A percentile compares a stretch with the other conserved stretches of the same genome.
These are phyloP conservation scores for Sebastes matsubarae DNA, from an alignment of 2,797 vertebrate species.

Conservation along the genomic window DNA sequence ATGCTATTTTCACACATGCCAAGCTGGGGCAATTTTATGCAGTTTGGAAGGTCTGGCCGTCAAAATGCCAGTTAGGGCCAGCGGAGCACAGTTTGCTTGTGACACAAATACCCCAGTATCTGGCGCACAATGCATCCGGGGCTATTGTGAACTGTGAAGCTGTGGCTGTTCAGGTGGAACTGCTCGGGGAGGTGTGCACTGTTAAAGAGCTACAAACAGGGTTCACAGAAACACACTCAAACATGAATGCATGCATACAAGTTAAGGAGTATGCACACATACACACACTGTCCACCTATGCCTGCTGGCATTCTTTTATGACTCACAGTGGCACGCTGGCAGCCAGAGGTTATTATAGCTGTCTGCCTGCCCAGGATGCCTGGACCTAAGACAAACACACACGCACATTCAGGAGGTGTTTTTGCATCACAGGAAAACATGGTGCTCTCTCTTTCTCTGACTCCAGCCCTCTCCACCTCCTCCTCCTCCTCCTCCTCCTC, in stretches of 20 bases:
- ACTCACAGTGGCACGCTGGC: constrained; percentile 43
- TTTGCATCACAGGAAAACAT: constrained; percentile 28
- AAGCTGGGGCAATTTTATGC: constrained; percentile 40
- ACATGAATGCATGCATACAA: not conserved
- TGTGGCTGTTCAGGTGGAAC: constrained; percentile 16
- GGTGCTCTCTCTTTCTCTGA: constrained; percentile 5
- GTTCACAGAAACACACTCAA: constrained; percentile 15
- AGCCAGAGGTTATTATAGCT: constrained; percentile 58
- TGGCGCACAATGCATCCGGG: constrained; percentile 12
- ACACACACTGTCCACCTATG: constrained; percentile 22
- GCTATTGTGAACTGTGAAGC: constrained; percentile 14
- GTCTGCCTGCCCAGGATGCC: constrained; percentile 35
- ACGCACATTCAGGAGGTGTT: constrained; percentile 20
- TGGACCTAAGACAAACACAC: constrained; percentile 18
- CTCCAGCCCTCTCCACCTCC: not conserved
- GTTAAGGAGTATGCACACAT: not conserved
- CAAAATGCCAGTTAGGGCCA: constrained; percentile 50
- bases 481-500: not conserved
- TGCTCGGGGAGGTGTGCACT: constrained; percentile 3
- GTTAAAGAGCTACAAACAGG: constrained; percentile 38
- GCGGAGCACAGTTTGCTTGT: constrained; percentile 42
- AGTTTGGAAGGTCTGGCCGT: constrained; percentile 27
- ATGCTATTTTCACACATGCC: constrained; percentile 56
- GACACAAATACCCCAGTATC: constrained; percentile 40
- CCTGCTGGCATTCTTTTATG: constrained; percentile 24